These are phyloP conservation scores for Kradibia gibbosae DNA, from an alignment of 1,140 invertebrate genomes.

Conservation along the genomic window DNA sequence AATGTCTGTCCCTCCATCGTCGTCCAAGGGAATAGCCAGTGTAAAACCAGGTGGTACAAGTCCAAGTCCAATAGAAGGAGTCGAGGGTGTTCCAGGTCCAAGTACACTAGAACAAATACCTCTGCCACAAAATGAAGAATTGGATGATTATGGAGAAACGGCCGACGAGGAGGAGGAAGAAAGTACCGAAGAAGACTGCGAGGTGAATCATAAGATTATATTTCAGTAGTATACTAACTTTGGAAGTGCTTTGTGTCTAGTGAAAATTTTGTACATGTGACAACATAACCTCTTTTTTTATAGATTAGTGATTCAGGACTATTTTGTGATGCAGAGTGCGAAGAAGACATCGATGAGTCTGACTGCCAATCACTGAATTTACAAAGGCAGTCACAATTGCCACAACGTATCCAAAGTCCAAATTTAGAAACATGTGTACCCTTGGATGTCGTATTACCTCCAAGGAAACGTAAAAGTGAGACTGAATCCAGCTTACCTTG, in stretches of 20 bases:
- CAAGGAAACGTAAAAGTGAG: conserved; percentile 69
- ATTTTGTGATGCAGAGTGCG: conserved; percentile 63
- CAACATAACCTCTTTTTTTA: conserved; percentile 41
- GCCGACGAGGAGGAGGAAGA: conserved; percentile 62
- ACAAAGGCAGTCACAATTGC: conserved; percentile 55
- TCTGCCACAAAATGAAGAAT: conserved; percentile 60
- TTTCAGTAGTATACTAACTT: neutral
- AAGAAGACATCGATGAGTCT: conserved; percentile 61
- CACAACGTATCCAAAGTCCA: conserved; percentile 62
- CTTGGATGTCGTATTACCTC: conserved; percentile 62
- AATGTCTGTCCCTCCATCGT: conserved; percentile 68
- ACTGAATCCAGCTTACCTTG: conserved; percentile 67
- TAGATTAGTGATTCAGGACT: conserved; percentile 66
- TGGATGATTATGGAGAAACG: conserved; percentile 65
- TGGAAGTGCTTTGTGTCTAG: neutral
- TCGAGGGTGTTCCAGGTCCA: conserved; percentile 63
- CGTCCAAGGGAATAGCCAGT: conserved; percentile 60
- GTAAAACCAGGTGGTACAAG: conserved; percentile 65
- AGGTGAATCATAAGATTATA: conserved; percentile 53
- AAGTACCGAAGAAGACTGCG: conserved; percentile 63
- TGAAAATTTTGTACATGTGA: conserved; percentile 35
- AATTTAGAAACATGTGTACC: conserved; percentile 64
- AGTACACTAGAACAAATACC: conserved; percentile 59
- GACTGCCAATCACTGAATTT: conserved; percentile 56
- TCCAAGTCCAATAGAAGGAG: conserved; percentile 66